These are phyloP conservation scores for Rachycentron canadum DNA, from an alignment of 2,797 vertebrate genomes.

Conservation along the genomic window DNA sequence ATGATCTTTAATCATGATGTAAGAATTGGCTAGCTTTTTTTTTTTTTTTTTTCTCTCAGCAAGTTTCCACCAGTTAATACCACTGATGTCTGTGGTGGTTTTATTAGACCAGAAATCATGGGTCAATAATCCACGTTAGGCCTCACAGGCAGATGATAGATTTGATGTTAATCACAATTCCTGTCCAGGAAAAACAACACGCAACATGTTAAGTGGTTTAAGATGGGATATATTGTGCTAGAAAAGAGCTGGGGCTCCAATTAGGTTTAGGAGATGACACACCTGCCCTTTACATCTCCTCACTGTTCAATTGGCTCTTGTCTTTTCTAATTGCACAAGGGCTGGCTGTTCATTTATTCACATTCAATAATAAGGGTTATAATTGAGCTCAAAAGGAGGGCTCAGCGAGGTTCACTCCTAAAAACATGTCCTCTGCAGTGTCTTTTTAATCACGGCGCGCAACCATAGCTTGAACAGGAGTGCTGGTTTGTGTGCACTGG, in stretches of 20 bases:
- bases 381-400: slow-evolving; percentile 64
- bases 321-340: slow-evolving; percentile 66
- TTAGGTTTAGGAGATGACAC: slow-evolving; percentile 51
- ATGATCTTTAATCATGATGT: not conserved
- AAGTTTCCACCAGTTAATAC: not conserved
- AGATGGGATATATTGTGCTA: slow-evolving; percentile 1
- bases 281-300: slow-evolving; percentile 60
- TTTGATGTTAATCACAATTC: slow-evolving; percentile 12
- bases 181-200: slow-evolving; percentile 36
- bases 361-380: slow-evolving; percentile 62
- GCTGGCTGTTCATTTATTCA: slow-evolving; percentile 54
- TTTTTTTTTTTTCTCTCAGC: no score
- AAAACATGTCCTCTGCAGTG: slow-evolving; percentile 31
- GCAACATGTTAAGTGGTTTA: slow-evolving; percentile 12
- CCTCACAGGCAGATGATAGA: slow-evolving; percentile 14
- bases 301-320: slow-evolving; percentile 40
- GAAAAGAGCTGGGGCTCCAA: slow-evolving; percentile 41
- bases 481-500: not conserved
- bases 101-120: not conserved
- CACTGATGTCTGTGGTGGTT: not conserved
- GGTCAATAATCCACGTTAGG: slow-evolving; percentile 17
- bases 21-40: not conserved
- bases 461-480: slow-evolving; percentile 5
- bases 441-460: slow-evolving; percentile 24
- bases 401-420: slow-evolving; percentile 16